Evolutionary conservation across 2,888 invertebrate genomes (phyloP).

Genomic region (Leucania comma): DNA sequence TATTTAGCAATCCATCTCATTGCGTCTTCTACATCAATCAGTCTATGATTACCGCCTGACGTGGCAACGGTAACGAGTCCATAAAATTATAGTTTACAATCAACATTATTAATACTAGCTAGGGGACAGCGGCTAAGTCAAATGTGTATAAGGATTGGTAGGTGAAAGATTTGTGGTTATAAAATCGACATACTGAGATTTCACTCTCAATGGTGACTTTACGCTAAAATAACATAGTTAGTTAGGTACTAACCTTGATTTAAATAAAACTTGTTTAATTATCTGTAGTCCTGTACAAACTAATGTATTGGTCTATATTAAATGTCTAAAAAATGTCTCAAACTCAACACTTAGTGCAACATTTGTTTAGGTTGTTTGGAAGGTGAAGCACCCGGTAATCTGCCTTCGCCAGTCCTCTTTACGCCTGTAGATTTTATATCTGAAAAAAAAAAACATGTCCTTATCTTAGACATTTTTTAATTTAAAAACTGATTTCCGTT

Average conservation of each 20-base stretch:
- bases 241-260: conserved; percentile 64
- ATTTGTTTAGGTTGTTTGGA: conserved; percentile 88
- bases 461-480: not conserved
- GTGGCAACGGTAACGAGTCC: conserved; percentile 53
- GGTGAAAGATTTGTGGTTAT: conserved; percentile 41
- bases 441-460: conserved; percentile 65
- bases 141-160: conserved; percentile 32
- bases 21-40: conserved; percentile 69
- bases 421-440: conserved; percentile 86
- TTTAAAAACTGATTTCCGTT: not conserved
- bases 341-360: conserved; percentile 79
- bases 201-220: conserved; percentile 64
- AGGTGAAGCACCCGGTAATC: conserved; percentile 87
- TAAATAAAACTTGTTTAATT: conserved; percentile 63
- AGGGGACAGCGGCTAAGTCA: conserved; percentile 30
- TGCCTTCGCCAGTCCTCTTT: conserved; percentile 85
- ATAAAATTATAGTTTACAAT: conserved; percentile 64
- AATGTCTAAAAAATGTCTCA: conserved; percentile 60
- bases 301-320: conserved; percentile 68
- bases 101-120: conserved; percentile 56
- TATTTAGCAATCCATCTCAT: conserved; percentile 69
- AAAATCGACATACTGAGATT: conserved; percentile 65
- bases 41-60: conserved; percentile 62
- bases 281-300: conserved; percentile 69
- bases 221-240: conserved; percentile 58